Evolutionary conservation across 2,113 vertebrate genomes (phyloP).

Genomic region (Pipra filicauda): DNA sequence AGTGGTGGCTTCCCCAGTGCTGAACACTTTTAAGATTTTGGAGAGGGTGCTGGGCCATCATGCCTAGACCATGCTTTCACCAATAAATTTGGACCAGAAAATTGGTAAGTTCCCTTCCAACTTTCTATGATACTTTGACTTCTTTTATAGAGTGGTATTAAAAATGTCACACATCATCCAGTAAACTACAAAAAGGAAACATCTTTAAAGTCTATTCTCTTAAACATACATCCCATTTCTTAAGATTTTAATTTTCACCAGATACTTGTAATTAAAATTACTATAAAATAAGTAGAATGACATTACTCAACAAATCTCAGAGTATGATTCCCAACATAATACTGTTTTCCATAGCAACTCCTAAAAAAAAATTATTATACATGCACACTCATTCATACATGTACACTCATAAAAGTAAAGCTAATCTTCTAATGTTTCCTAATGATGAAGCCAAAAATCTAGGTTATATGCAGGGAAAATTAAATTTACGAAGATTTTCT

Average conservation of each 20-base stretch:
- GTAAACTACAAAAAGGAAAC: neutral
- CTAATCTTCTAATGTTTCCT: neutral
- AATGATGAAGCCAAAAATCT: neutral
- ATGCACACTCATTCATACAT: neutral
- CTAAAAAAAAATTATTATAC: neutral
- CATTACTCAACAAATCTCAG: slow-evolving; percentile 10
- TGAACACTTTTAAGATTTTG: neutral
- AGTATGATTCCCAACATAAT: slow-evolving; percentile 3
- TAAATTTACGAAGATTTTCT: neutral
- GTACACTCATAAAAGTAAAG: neutral
- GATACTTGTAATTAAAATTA: slow-evolving; percentile 6
- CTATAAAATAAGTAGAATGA: neutral
- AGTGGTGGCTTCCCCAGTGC: accelerated
- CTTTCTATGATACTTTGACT: neutral
- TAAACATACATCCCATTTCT: neutral
- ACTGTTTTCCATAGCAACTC: slow-evolving; percentile 13
- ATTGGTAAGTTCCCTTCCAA: neutral
- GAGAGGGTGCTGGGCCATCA: neutral
- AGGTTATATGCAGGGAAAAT: neutral
- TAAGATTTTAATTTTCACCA: neutral
- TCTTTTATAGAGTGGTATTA: neutral
- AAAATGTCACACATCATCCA: neutral
- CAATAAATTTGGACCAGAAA: neutral
- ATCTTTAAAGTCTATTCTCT: neutral
- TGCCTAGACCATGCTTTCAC: neutral